A percentile compares a stretch with the other conserved stretches of the same genome.
phyloP scores from a whole-genome alignment of 2,888 invertebrate genomes.

The Philhelius pedissequus region DNA sequence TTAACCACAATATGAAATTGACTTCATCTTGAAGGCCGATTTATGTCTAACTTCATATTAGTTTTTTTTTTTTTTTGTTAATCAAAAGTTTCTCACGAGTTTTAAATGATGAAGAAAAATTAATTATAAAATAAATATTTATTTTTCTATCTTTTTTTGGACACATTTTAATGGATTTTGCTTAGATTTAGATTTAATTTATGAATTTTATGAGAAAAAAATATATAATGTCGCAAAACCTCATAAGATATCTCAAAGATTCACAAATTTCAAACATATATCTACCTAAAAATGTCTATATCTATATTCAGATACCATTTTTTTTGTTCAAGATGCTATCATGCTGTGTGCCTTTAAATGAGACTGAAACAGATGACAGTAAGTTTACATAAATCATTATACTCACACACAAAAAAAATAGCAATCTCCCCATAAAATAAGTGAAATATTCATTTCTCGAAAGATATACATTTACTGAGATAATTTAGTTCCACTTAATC shows the following conservation, averaged over 20 bases:
- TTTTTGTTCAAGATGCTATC: neutral
- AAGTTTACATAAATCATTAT: conserved; percentile 28
- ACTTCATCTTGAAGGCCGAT: neutral
- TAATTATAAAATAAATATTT: conserved; percentile 21
- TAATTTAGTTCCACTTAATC: conserved; percentile 59
- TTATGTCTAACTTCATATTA: neutral
- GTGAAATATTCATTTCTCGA: conserved; percentile 15
- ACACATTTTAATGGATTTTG: conserved; percentile 35
- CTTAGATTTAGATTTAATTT: conserved; percentile 33
- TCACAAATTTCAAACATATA: too few species aligned
- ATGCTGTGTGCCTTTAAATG: conserved; percentile 31
- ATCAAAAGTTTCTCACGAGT: conserved; percentile 26
- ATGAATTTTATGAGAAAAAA: conserved; percentile 15
- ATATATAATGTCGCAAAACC: conserved; percentile 52
- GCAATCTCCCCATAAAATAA: conserved; percentile 10
- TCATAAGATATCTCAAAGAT: conserved; percentile 3
- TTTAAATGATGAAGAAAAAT: conserved; percentile 15
- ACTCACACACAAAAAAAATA: neutral
- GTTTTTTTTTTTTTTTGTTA: neutral
- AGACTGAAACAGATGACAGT: conserved; percentile 34
- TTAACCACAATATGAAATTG: conserved; percentile 2
- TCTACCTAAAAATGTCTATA: too few species aligned
- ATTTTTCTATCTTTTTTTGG: conserved; percentile 15
- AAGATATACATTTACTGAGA: conserved; percentile 31
- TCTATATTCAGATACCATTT: too few species aligned